Evolutionary conservation across 2,113 vertebrate genomes (phyloP).

Genomic region (Albula goreensis): DNA sequence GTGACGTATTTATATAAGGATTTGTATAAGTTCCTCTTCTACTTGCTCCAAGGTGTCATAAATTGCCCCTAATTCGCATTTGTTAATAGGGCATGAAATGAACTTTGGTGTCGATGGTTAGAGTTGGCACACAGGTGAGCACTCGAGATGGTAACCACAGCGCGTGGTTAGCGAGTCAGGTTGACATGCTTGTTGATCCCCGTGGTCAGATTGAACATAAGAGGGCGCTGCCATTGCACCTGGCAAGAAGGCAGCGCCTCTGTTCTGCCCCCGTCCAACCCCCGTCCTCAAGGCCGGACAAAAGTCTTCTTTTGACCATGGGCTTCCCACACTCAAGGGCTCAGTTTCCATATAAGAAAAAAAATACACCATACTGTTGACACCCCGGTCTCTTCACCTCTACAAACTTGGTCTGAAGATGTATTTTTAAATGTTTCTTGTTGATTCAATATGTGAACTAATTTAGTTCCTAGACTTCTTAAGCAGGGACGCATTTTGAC

Average conservation of each 20-base stretch:
- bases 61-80: neutral
- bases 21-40: neutral
- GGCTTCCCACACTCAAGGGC: neutral
- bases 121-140: conserved; percentile 29
- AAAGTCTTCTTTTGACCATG: conserved; percentile 32
- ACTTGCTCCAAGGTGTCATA: neutral
- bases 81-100: conserved; percentile 4
- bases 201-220: conserved; percentile 78
- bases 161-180: conserved; percentile 51
- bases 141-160: conserved; percentile 44
- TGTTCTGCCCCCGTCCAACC: conserved; percentile 63
- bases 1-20: neutral
- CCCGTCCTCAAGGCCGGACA: conserved; percentile 58
- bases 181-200: conserved; percentile 65
- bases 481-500: too few species aligned
- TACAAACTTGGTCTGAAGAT: neutral
- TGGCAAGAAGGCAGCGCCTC: conserved; percentile 53
- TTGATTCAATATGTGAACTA: too few species aligned
- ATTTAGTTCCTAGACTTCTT: too few species aligned
- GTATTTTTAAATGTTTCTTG: neutral
- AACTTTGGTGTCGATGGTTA: neutral
- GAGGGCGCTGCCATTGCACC: conserved; percentile 84
- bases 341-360: neutral
- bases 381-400: neutral
- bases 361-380: neutral